Percentiles rank a stretch among this genome's conserved stretches.
Conservation (phyloP, 2,113 vertebrate genomes). For the Phocoena phocoena region DNA sequence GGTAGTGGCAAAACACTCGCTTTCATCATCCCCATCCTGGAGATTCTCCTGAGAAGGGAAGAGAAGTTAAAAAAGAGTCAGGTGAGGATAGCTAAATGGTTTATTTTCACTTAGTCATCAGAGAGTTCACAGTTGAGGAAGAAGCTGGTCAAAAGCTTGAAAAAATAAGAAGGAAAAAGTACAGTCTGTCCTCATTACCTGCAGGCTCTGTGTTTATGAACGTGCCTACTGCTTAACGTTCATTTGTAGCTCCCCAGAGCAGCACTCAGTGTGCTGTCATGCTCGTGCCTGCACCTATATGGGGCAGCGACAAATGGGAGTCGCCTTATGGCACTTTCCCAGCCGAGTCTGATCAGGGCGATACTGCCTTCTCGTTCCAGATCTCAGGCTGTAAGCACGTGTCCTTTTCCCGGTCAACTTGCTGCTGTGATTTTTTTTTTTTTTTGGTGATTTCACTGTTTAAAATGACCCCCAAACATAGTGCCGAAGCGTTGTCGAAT, state of each 20-base stretch:
- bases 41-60: conserved; percentile 93
- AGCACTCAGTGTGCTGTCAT: accelerated
- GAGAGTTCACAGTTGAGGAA: background rate
- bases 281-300: accelerated
- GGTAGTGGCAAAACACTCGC: conserved; percentile 98
- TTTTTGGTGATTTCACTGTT: background rate
- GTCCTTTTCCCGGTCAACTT: accelerated
- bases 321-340: background rate
- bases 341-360: background rate
- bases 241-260: background rate
- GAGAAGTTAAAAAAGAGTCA: conserved; percentile 95
- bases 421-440: too few species aligned
- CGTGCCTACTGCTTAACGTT: background rate
- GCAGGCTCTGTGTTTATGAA: background rate
- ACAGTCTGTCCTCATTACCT: accelerated
- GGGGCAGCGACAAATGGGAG: background rate
- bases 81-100: conserved; percentile 73
- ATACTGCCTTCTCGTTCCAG: accelerated
- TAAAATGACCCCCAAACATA: background rate
- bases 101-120: background rate
- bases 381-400: too few species aligned
- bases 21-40: conserved; percentile 94
- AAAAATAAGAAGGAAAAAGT: too few species aligned
- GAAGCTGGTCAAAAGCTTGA: background rate
- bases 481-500: accelerated